Conservation (phyloP, 92 coral and sea anemone genomes). For the Epizoanthus rinbou region DNA sequence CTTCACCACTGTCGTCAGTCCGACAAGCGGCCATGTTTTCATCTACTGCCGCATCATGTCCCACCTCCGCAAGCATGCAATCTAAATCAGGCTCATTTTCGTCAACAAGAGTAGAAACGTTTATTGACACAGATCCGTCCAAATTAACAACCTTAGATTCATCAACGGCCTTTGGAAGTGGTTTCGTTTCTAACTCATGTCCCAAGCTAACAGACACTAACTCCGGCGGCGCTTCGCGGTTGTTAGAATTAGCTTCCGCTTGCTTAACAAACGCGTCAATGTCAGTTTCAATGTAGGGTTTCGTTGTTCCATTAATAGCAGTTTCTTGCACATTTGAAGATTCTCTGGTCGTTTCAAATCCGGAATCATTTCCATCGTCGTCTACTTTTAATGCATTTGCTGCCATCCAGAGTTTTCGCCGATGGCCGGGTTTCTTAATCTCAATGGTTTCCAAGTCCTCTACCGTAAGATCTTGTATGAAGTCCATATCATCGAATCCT, state of each 20-base stretch:
- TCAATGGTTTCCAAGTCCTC: slow-evolving; percentile 94
- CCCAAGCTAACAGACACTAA: neutral
- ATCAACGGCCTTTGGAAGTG: neutral
- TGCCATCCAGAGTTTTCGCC: slow-evolving; percentile 90
- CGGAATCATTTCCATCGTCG: slow-evolving; percentile 39
- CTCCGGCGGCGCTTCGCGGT: neutral
- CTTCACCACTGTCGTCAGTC: slow-evolving; percentile 6
- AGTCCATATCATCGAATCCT: slow-evolving; percentile 97
- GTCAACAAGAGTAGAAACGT: neutral
- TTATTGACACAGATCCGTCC: neutral
- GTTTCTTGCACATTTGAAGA: slow-evolving; percentile 19
- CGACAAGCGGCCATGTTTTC: neutral
- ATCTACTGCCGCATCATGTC: neutral
- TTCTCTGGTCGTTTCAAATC: slow-evolving; percentile 34
- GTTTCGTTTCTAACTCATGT: neutral
- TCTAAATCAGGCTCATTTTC: slow-evolving; percentile 44
- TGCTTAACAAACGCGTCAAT: slow-evolving; percentile 9
- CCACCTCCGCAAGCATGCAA: slow-evolving; percentile 27
- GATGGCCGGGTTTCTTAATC: slow-evolving; percentile 89
- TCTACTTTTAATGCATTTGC: slow-evolving; percentile 61
- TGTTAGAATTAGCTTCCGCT: neutral
- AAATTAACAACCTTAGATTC: neutral
- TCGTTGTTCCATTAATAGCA: neutral
- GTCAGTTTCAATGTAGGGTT: slow-evolving; percentile 38
- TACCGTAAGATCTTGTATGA: slow-evolving; percentile 83